phyloP scores from a whole-genome alignment of 1,140 invertebrate genomes.

The Aphaenogaster rudis region DNA sequence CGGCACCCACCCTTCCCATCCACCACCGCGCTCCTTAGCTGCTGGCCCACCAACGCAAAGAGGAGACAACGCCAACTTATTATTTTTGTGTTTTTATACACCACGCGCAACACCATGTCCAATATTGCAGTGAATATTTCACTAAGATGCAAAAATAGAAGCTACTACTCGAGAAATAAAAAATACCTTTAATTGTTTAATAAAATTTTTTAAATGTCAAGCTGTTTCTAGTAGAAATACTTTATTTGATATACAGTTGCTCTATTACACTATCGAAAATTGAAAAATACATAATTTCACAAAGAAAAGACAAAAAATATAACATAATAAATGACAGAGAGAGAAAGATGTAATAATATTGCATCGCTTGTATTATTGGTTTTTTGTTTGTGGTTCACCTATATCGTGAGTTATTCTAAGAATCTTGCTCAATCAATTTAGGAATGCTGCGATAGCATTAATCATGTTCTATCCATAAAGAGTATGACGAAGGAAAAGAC shows the following conservation, averaged over 20 bases:
- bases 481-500: background rate
- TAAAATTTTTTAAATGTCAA: conserved; percentile 10
- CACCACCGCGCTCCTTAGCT: conserved; percentile 68
- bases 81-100: conserved; percentile 80
- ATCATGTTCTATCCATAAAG: background rate
- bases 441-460: background rate
- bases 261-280: background rate
- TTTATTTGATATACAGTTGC: conserved; percentile 9
- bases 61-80: conserved; percentile 76
- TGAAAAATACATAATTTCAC: background rate
- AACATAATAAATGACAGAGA: background rate
- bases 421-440: conserved; percentile 3
- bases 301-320: background rate
- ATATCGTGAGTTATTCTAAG: background rate
- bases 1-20: conserved; percentile 56
- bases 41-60: conserved; percentile 63
- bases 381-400: background rate
- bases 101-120: conserved; percentile 70
- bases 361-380: background rate
- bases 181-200: background rate
- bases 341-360: background rate
- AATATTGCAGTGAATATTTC: conserved; percentile 18
- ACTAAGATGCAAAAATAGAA: conserved; percentile 16
- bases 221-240: background rate
- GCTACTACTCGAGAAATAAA: background rate